A percentile compares a stretch with the other conserved stretches of the same genome.
phyloP scores from a whole-genome alignment of 1,140 invertebrate genomes.

The Heliconius himera region DNA sequence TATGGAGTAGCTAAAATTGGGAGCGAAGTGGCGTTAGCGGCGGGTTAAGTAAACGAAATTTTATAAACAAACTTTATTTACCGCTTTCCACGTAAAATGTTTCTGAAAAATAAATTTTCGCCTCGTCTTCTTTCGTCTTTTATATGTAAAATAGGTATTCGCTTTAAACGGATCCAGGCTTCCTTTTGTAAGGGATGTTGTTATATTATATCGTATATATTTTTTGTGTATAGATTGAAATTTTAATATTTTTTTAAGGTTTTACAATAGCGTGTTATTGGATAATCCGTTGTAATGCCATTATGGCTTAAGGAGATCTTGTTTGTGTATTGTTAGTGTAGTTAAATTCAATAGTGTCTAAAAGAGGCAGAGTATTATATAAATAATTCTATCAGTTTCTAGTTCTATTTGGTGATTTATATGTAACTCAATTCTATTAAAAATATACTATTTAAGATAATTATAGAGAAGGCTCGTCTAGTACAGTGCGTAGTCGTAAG shows the following conservation, averaged over 20 bases:
- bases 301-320: no score
- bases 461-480: no score
- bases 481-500: no score
- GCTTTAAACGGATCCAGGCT: conserved; percentile 26
- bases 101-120: conserved; percentile 32
- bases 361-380: no score
- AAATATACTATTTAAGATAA: no score
- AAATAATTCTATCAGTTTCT: no score
- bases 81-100: conserved; percentile 26
- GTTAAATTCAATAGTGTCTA: no score
- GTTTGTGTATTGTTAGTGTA: no score
- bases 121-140: conserved; percentile 29
- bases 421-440: no score
- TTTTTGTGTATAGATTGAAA: not conserved
- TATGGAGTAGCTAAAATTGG: conserved; percentile 7
- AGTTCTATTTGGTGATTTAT: no score
- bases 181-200: not conserved
- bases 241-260: not conserved
- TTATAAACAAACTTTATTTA: conserved; percentile 29
- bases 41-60: conserved; percentile 31
- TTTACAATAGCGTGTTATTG: not conserved
- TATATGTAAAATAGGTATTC: conserved; percentile 33
- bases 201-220: not conserved
- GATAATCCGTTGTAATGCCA: no score
- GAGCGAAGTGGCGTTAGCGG: conserved; percentile 18